phyloP scores from a whole-genome alignment of 2,888 invertebrate genomes.

The Chrysolina haemoptera region DNA sequence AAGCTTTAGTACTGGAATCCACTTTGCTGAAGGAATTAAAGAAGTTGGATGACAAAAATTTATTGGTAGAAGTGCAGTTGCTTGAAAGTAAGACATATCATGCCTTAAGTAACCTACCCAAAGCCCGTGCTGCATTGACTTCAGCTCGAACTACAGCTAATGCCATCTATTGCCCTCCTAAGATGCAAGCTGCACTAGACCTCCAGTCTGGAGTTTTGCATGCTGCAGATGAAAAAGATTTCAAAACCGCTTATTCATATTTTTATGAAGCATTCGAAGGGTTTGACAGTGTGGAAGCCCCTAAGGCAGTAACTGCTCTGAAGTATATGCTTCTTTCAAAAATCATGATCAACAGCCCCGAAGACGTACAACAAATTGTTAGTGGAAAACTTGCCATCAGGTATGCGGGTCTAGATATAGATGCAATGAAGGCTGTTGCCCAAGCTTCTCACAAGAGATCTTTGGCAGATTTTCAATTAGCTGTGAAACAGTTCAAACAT shows the following conservation, averaged over 20 bases:
- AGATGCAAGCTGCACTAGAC: slow-evolving; percentile 97
- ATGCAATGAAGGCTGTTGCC: slow-evolving; percentile 98
- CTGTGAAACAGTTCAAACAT: slow-evolving; percentile 87
- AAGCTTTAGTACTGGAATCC: slow-evolving; percentile 88
- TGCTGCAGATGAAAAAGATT: slow-evolving; percentile 99
- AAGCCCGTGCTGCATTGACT: slow-evolving; percentile 96
- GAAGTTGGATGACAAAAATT: slow-evolving; percentile 98
- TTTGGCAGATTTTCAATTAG: slow-evolving; percentile 95
- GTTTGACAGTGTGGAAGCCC: slow-evolving; percentile 94
- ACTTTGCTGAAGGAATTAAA: slow-evolving; percentile 95
- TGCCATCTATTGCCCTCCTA: slow-evolving; percentile 99
- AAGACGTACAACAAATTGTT: slow-evolving; percentile 95
- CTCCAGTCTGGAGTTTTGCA: slow-evolving; percentile 98
- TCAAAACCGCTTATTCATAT: slow-evolving; percentile 99
- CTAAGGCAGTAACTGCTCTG: slow-evolving; percentile 93
- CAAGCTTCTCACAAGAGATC: slow-evolving; percentile 96
- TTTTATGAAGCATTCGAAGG: slow-evolving; percentile 99
- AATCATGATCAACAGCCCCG: slow-evolving; percentile 97
- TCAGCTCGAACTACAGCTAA: slow-evolving; percentile 99
- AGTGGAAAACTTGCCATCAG: slow-evolving; percentile 98
- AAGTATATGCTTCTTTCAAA: slow-evolving; percentile 99
- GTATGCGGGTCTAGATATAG: slow-evolving; percentile 95
- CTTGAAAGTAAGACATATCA: slow-evolving; percentile 99
- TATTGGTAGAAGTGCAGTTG: slow-evolving; percentile 97
- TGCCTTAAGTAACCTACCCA: slow-evolving; percentile 96